Conservation (phyloP, 1,140 invertebrate species). For the Drosophila trapezifrons region DNA sequence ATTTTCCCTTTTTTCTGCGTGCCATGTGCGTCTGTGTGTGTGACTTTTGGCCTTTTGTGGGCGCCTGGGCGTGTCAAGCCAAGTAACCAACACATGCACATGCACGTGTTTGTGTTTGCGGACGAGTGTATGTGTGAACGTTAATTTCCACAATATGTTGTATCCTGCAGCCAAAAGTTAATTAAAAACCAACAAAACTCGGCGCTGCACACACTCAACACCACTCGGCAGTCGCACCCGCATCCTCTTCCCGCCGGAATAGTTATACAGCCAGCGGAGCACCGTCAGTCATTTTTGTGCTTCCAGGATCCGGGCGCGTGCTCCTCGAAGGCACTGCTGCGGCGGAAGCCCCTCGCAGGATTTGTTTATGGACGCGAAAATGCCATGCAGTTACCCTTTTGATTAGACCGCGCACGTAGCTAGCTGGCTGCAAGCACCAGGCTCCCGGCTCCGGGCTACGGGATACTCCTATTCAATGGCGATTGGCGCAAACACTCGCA, state of each 20-base stretch:
- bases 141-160: slow-evolving; percentile 84
- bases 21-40: neutral
- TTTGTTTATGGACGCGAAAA: slow-evolving; percentile 57
- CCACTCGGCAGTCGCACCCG: neutral
- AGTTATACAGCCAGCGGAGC: slow-evolving; percentile 8
- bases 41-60: slow-evolving; percentile 47
- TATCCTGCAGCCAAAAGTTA: slow-evolving; percentile 84
- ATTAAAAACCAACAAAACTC: slow-evolving; percentile 84
- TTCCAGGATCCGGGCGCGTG: slow-evolving; percentile 26
- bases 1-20: slow-evolving; percentile 9
- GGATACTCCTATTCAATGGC: slow-evolving; percentile 47
- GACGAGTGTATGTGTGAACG: slow-evolving; percentile 59
- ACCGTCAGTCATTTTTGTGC: slow-evolving; percentile 51
- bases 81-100: slow-evolving; percentile 47
- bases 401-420: slow-evolving; percentile 72
- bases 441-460: slow-evolving; percentile 20
- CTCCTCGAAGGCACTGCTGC: slow-evolving; percentile 19
- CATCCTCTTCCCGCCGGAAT: neutral
- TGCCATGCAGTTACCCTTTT: slow-evolving; percentile 69
- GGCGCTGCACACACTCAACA: slow-evolving; percentile 41
- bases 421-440: slow-evolving; percentile 4
- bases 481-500: slow-evolving; percentile 64
- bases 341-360: slow-evolving; percentile 21
- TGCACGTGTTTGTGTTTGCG: slow-evolving; percentile 62
- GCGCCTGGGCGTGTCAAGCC: slow-evolving; percentile 50